phyloP scores from a whole-genome alignment of 2,797 vertebrate genomes.

The Muscicapa striata region DNA sequence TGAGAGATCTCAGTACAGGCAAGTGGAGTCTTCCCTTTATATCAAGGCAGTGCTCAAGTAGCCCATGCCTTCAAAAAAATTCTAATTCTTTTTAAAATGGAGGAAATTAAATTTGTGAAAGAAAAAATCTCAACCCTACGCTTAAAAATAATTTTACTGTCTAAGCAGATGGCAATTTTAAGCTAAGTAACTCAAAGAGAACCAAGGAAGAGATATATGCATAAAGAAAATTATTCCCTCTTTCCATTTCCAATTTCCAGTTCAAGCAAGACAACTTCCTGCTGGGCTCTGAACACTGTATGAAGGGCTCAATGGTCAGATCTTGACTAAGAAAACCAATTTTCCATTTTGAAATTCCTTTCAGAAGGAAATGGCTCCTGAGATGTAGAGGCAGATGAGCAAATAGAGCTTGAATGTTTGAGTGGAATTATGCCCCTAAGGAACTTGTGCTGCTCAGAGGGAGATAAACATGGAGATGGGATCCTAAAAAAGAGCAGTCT shows the following conservation, averaged over 20 bases:
- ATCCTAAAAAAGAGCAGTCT: not conserved
- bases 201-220: not conserved
- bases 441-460: not conserved
- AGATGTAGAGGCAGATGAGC: not conserved
- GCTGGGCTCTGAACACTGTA: not conserved
- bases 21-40: not conserved
- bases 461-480: not conserved
- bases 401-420: not conserved
- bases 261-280: not conserved
- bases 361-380: not conserved
- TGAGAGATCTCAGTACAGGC: not conserved
- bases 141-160: not conserved
- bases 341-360: not conserved
- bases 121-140: rapidly evolving
- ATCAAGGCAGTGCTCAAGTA: not conserved
- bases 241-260: not conserved
- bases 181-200: not conserved
- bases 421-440: not conserved
- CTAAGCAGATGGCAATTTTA: not conserved
- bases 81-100: not conserved
- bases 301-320: not conserved
- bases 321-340: not conserved
- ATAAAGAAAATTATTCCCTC: not conserved
- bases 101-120: not conserved
- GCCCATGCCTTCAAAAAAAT: not conserved